Conservation (phyloP, 2,888 invertebrate genomes). For the Thera britannica region DNA sequence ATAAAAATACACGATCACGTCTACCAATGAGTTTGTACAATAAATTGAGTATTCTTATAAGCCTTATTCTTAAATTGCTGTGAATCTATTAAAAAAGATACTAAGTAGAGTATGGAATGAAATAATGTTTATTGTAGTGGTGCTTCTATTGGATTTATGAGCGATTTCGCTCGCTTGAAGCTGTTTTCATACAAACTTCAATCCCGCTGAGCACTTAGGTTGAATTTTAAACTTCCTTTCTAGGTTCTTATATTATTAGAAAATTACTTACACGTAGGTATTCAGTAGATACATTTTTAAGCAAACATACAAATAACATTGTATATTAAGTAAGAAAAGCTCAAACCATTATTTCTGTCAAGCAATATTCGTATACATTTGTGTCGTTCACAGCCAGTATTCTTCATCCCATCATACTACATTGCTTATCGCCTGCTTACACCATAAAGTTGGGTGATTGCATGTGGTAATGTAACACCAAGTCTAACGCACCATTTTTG, state of each 20-base stretch:
- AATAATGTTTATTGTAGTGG: not conserved
- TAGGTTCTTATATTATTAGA: no score
- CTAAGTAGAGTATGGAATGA: not conserved
- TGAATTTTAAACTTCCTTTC: no score
- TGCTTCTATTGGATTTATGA: not conserved
- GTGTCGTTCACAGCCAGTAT: slow-evolving; percentile 10
- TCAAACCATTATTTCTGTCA: slow-evolving; percentile 12
- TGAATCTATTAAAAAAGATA: slow-evolving; percentile 6
- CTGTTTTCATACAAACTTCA: no score
- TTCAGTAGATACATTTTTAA: no score
- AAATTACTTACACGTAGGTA: no score
- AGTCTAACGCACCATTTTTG: slow-evolving; percentile 2
- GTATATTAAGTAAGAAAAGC: slow-evolving; percentile 2
- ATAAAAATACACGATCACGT: not conserved
- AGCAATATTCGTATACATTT: slow-evolving; percentile 11
- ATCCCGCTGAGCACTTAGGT: no score
- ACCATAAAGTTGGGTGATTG: not conserved
- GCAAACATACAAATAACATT: not conserved
- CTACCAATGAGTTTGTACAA: slow-evolving; percentile 9
- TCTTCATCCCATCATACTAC: not conserved
- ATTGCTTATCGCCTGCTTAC: not conserved
- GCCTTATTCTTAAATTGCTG: not conserved
- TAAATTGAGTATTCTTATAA: not conserved
- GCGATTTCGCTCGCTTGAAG: not conserved
- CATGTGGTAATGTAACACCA: not conserved